Percentiles rank a stretch among this genome's conserved stretches.
These are phyloP conservation scores for Synergus gifuensis DNA, from an alignment of 2,888 invertebrate genomes.

Conservation along the genomic window DNA sequence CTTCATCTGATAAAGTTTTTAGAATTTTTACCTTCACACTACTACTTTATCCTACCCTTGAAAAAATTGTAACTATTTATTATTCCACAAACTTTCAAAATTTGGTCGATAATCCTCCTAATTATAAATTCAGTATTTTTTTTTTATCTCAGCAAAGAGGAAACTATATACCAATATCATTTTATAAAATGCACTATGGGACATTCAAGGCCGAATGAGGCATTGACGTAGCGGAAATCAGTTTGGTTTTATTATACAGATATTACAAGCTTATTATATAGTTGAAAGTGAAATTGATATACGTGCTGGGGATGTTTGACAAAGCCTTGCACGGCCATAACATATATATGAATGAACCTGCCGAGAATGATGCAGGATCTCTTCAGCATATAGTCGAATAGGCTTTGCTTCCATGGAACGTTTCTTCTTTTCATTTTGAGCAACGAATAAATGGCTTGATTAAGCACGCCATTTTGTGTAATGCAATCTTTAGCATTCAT, in stretches of 20 bases:
- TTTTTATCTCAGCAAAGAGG: not conserved
- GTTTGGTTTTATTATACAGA: slow-evolving; percentile 55
- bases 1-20: not conserved
- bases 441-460: slow-evolving; percentile 72
- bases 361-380: slow-evolving; percentile 39
- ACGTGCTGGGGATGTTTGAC: slow-evolving; percentile 49
- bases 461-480: slow-evolving; percentile 71
- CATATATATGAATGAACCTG: slow-evolving; percentile 55
- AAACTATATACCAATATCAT: not conserved
- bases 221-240: slow-evolving; percentile 41
- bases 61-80: not conserved
- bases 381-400: slow-evolving; percentile 39
- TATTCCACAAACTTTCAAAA: not conserved
- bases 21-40: too few relatives aligned
- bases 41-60: not conserved
- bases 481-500: slow-evolving; percentile 65
- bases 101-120: not conserved
- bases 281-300: slow-evolving; percentile 70
- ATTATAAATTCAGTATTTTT: not conserved
- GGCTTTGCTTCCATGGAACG: slow-evolving; percentile 51
- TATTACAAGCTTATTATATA: slow-evolving; percentile 66
- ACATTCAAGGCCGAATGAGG: slow-evolving; percentile 17
- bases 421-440: slow-evolving; percentile 57
- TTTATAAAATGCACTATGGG: not conserved
- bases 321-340: slow-evolving; percentile 52